Percentiles rank a stretch among this genome's conserved stretches.
Evolutionary conservation across 2,888 invertebrate species (phyloP).

Genomic region (Clivina fossor): DNA sequence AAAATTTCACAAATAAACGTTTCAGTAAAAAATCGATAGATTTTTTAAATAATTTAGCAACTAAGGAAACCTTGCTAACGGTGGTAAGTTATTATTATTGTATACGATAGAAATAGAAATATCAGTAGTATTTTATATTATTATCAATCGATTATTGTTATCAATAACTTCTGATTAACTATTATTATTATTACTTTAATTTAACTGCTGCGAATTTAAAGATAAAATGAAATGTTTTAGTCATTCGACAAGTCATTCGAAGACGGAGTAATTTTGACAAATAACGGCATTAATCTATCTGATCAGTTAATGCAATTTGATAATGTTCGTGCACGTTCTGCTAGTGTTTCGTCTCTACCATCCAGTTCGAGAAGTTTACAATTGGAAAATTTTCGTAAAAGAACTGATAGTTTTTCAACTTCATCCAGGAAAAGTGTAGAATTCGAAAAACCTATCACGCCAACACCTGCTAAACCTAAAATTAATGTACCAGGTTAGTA

Average conservation of each 20-base stretch:
- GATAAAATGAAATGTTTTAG: too few relatives aligned
- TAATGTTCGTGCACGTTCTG: background rate
- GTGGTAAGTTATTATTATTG: slow-evolving; percentile 35
- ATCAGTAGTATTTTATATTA: background rate
- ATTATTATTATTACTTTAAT: too few relatives aligned
- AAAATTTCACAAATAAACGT: slow-evolving; percentile 32
- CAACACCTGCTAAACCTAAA: too few relatives aligned
- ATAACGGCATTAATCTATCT: slow-evolving; percentile 10
- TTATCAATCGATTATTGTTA: background rate
- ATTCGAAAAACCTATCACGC: too few relatives aligned
- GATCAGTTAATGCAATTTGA: slow-evolving; percentile 4
- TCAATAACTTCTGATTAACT: too few relatives aligned
- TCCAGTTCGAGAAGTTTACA: too few relatives aligned
- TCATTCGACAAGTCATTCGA: background rate
- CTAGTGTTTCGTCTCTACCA: background rate
- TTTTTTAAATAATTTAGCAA: slow-evolving; percentile 19
- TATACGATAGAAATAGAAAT: too few relatives aligned
- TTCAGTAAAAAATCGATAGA: slow-evolving; percentile 32
- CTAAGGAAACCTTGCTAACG: slow-evolving; percentile 31
- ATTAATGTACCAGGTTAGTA: too few relatives aligned
- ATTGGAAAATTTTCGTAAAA: too few relatives aligned
- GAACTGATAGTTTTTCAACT: too few relatives aligned
- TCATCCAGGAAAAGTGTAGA: too few relatives aligned
- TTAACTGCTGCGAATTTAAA: too few relatives aligned
- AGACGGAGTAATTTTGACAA: slow-evolving; percentile 13